These are phyloP conservation scores for Lasioglossum calceatum DNA, from an alignment of 2,888 invertebrate genomes.

Conservation along the genomic window DNA sequence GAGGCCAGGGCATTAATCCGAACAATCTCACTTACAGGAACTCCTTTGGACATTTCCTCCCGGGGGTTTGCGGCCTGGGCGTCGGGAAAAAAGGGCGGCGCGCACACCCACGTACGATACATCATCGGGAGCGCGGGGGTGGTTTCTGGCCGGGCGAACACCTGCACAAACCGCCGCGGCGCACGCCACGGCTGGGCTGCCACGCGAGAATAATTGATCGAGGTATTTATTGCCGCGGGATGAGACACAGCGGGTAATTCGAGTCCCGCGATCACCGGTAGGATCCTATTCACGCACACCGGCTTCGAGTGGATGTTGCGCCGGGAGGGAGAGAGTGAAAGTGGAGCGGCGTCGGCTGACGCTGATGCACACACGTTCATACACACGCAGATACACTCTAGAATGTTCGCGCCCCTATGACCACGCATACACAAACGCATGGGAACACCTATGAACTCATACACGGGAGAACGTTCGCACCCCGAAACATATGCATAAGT, in stretches of 20 bases:
- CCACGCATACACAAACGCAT: neutral
- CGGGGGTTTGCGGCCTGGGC: neutral
- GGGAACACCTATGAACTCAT: neutral
- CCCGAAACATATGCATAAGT: neutral
- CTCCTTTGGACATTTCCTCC: neutral
- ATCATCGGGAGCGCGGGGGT: neutral
- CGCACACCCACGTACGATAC: constrained; percentile 22
- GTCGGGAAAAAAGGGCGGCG: constrained; percentile 6
- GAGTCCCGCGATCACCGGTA: constrained; percentile 43
- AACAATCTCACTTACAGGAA: constrained; percentile 37
- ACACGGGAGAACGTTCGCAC: neutral
- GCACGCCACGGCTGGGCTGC: constrained; percentile 22
- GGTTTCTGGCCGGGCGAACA: constrained; percentile 17
- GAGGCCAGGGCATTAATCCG: constrained; percentile 24
- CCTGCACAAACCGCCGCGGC: constrained; percentile 10
- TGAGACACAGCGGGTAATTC: constrained; percentile 65
- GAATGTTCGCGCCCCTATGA: neutral
- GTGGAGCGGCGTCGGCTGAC: constrained; percentile 50
- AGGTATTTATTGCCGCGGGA: constrained; percentile 65
- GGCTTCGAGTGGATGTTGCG: constrained; percentile 56
- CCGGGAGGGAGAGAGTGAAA: constrained; percentile 58
- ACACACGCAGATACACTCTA: neutral
- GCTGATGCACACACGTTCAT: neutral
- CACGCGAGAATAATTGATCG: constrained; percentile 66
- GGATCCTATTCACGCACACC: constrained; percentile 66